Percentiles rank a stretch among this genome's conserved stretches.
Conservation (phyloP, 1,140 invertebrate species). For the Halictus rubicundus region DNA sequence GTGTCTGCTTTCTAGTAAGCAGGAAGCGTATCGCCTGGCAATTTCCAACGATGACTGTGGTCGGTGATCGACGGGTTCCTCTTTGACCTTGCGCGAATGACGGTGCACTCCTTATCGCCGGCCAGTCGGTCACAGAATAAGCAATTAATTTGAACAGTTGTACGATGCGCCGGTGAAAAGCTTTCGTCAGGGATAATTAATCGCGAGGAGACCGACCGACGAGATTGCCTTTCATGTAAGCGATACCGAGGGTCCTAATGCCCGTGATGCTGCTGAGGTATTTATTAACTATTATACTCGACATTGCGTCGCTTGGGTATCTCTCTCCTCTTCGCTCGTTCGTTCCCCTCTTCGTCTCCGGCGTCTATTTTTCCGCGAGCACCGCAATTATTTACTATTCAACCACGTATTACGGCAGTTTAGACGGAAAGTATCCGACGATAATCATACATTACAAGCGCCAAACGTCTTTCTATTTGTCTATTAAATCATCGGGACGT, state of each 20-base stretch:
- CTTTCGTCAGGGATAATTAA: constrained; percentile 62
- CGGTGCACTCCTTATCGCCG: constrained; percentile 42
- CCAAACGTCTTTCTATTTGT: constrained; percentile 41
- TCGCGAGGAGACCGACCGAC: constrained; percentile 26
- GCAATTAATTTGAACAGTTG: constrained; percentile 58
- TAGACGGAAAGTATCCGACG: constrained; percentile 37
- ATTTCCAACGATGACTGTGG: background rate
- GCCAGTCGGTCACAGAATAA: constrained; percentile 42
- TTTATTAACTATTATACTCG: constrained; percentile 54
- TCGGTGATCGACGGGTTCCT: background rate
- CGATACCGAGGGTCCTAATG: constrained; percentile 26
- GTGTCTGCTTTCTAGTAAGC: background rate
- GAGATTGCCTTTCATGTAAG: constrained; percentile 47
- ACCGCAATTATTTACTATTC: constrained; percentile 47
- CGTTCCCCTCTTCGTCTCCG: no score
- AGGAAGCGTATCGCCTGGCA: background rate
- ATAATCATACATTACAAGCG: constrained; percentile 41
- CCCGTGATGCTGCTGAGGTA: constrained; percentile 39
- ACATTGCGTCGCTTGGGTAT: constrained; percentile 27
- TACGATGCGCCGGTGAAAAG: constrained; percentile 59
- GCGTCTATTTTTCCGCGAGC: background rate
- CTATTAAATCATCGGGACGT: constrained; percentile 41
- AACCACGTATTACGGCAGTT: constrained; percentile 39
- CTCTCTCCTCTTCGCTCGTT: background rate
- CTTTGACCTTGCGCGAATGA: constrained; percentile 38